Percentiles rank a stretch among this genome's conserved stretches.
These are phyloP conservation scores for Chrysemys picta DNA, from an alignment of 2,113 vertebrate species.

Conservation along the genomic window DNA sequence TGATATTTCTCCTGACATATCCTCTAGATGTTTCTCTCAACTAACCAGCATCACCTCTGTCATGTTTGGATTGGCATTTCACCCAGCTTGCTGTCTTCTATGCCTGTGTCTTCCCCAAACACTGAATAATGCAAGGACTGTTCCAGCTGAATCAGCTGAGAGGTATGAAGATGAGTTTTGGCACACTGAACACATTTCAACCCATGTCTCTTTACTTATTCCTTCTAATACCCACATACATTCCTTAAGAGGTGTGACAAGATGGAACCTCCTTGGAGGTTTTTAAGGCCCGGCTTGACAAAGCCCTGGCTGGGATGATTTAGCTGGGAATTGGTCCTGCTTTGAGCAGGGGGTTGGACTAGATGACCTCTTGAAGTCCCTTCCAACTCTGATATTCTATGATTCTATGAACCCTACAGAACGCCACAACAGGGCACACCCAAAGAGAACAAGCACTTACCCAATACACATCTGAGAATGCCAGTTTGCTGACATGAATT, in stretches of 20 bases:
- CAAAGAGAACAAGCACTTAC: no score
- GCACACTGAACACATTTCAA: slow-evolving; percentile 67
- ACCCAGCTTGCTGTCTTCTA: slow-evolving; percentile 63
- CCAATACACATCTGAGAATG: not conserved
- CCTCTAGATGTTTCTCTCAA: slow-evolving; percentile 56
- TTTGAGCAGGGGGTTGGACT: no score
- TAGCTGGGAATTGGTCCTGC: no score
- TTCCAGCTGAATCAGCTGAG: slow-evolving; percentile 60
- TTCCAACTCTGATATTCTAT: no score
- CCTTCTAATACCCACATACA: slow-evolving; percentile 30
- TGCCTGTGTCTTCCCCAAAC: slow-evolving; percentile 61
- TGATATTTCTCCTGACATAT: slow-evolving; percentile 37
- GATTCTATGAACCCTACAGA: no score
- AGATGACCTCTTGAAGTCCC: no score
- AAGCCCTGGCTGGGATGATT: no score
- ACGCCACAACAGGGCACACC: no score
- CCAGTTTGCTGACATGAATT: fast-evolving
- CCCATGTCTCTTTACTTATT: slow-evolving; percentile 66
- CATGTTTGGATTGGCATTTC: slow-evolving; percentile 58
- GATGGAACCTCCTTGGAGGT: no score
- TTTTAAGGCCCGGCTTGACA: no score
- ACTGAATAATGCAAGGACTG: slow-evolving; percentile 65
- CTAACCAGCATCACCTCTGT: slow-evolving; percentile 36
- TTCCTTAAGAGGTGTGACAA: slow-evolving; percentile 32
- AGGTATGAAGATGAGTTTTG: slow-evolving; percentile 47